Evolutionary conservation across 2,797 vertebrate species (phyloP), one percentile per base, ranked within the genome.

Genomic region (Alosa sapidissima): DNA sequence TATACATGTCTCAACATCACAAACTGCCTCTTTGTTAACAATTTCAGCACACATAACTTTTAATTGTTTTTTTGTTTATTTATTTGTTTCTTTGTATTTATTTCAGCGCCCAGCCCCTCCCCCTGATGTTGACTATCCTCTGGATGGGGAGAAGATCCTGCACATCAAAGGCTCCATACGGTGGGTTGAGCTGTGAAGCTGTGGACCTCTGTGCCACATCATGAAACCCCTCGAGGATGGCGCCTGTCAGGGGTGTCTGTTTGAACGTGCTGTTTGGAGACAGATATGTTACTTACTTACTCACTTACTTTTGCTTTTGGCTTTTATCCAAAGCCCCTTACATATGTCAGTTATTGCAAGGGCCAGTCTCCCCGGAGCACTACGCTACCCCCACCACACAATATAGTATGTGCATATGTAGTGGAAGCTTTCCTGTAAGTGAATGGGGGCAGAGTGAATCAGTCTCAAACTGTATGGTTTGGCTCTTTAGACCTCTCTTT

Each of bases 101-200:
- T 14, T 36, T 3, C 82, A 99, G 98, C 97, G 97, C 62, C 98
- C 98, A 2, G 90, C 94, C 14, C 95, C 96, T 0, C 98, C 98
- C 36, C 98, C 98, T 81, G 96, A 98, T 19, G 98, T 99, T n/a
- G 97, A 97, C 51, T 99, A 99, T 87, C 98, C 98, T 13, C 91
- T 99, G 92, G 98, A 98, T 87, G 98, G 98, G 85, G 96, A 97
- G 91, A 99, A 98, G 92, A 99, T 99, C 90, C 95, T 99, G 84
- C 97, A 98, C 78, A 94, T 99, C 14, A 97, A 96, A 88, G 98
- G 98, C 87, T 94, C 96, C 0, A 98, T 99, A 93, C 97, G 98
- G 98, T 99, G 90, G 41, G 81, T 41, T 13, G 19, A 54, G 52
- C 52, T 19, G 3, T 2, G 52, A 13, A 16, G 16, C 6, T 24